These are phyloP conservation scores for Maccullochella peelii DNA, from an alignment of 2,113 vertebrate genomes.

Conservation along the genomic window DNA sequence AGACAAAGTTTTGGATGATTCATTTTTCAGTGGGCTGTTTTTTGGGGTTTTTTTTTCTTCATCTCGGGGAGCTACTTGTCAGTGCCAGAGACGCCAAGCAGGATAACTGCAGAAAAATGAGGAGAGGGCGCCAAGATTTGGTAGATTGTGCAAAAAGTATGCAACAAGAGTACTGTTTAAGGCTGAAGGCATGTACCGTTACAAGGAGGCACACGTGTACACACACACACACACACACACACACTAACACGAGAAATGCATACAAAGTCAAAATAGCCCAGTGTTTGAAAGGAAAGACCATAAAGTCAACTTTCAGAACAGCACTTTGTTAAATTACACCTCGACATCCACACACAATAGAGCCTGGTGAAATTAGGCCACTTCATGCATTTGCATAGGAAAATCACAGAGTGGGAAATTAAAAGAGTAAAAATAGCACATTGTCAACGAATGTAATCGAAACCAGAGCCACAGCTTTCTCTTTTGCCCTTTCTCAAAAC, in stretches of 20 bases:
- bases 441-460: slow-evolving; percentile 58
- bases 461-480: slow-evolving; percentile 59
- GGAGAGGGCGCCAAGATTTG: slow-evolving; percentile 44
- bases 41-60: neutral
- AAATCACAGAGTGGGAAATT: slow-evolving; percentile 45
- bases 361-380: slow-evolving; percentile 50
- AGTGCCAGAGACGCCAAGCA: slow-evolving; percentile 56
- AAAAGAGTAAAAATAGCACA: slow-evolving; percentile 60
- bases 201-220: neutral
- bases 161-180: neutral
- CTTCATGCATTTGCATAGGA: slow-evolving; percentile 46
- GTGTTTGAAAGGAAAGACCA: slow-evolving; percentile 51
- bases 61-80: slow-evolving; percentile 50
- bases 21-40: slow-evolving; percentile 47
- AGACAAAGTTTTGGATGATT: slow-evolving; percentile 65
- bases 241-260: slow-evolving; percentile 22
- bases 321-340: slow-evolving; percentile 67
- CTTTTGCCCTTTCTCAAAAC: slow-evolving; percentile 9
- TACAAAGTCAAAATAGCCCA: slow-evolving; percentile 31
- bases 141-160: slow-evolving; percentile 50
- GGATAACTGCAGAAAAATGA: slow-evolving; percentile 57
- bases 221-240: slow-evolving; percentile 13
- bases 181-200: slow-evolving; percentile 21
- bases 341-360: slow-evolving; percentile 47
- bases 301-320: slow-evolving; percentile 38